These are phyloP conservation scores for Limnephilus marmoratus DNA, from an alignment of 2,888 invertebrate genomes.

Conservation along the genomic window DNA sequence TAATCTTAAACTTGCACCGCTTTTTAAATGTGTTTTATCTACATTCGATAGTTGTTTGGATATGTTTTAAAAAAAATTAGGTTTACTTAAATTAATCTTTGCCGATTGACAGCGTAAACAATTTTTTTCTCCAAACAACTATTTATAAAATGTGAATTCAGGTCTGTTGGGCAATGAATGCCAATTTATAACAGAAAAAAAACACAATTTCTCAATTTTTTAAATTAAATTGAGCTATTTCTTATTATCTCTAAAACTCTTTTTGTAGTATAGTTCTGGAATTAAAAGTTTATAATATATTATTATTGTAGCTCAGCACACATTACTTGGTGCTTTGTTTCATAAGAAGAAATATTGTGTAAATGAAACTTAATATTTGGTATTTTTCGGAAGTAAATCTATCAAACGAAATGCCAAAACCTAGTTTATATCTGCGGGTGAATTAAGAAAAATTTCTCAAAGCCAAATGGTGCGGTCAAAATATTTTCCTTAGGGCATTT, in stretches of 20 bases:
- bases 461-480: background rate
- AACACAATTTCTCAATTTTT: background rate
- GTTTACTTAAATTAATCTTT: background rate
- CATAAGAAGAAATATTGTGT: background rate
- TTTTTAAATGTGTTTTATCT: constrained; percentile 12
- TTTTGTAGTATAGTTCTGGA: background rate
- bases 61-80: background rate
- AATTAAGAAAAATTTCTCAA: background rate
- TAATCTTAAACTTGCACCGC: constrained; percentile 9
- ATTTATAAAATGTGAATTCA: background rate
- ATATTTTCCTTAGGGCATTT: background rate
- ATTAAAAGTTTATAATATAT: background rate
- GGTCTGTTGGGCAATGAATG: background rate
- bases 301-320: background rate
- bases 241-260: background rate
- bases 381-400: background rate
- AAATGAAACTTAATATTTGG: background rate
- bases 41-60: background rate
- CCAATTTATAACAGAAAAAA: background rate
- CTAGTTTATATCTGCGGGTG: background rate
- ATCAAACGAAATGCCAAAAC: background rate
- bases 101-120: background rate
- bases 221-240: background rate
- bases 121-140: background rate
- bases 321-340: background rate